Base-by-base conservation (phyloP, 2,113 vertebrate species). In the Uria aalge region DNA sequence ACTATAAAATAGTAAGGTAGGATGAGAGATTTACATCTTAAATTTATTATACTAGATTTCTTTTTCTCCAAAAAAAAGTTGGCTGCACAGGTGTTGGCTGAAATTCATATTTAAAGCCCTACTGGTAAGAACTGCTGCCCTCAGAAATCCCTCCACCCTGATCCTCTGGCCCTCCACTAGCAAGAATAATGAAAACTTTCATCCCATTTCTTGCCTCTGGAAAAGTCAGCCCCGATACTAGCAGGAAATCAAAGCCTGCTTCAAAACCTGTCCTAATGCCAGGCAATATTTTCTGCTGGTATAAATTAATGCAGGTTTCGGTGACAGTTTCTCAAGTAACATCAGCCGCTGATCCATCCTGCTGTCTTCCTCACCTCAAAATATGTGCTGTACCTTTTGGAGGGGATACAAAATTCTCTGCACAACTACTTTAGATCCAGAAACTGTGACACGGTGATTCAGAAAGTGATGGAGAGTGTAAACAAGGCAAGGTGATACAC, bases 381-480 rank as follows among this genome's bases (percentile, higher is more conserved):
- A 82, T 1, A 12, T 18, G 24, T 2, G 5, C 16, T 82, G 30
- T 11, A 30, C 38, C 40, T 92, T 90, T 74, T 91, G 80, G 78
- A 81, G 29, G 79, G 34, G 73, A 50, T 52, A 85, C 66, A 87
- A 56, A 59, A 64, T 45, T 41, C 36, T 57, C 82, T 69, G 6
- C 38, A 30, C 60, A 91, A 29, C 50, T 38, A 38, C 74, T 77
- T 47, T 72, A 74, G 64, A 38, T 50, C 26, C 78, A 94, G 69
- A 53, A 93, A 85, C 17, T 19, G 27, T 71, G 71, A 14, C 23
- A 57, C 21, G 29, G 55, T 77, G 93, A 77, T 71, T 82, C 75
- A 87, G 77, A 87, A 85, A 94, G 64, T 95, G 90, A 96, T 94
- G 89, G 82, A 96, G 79, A 95, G 66, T 47, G 29, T 84, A 79